Base-by-base conservation (phyloP, 2,113 vertebrate genomes). In the Muntiacus reevesi region DNA sequence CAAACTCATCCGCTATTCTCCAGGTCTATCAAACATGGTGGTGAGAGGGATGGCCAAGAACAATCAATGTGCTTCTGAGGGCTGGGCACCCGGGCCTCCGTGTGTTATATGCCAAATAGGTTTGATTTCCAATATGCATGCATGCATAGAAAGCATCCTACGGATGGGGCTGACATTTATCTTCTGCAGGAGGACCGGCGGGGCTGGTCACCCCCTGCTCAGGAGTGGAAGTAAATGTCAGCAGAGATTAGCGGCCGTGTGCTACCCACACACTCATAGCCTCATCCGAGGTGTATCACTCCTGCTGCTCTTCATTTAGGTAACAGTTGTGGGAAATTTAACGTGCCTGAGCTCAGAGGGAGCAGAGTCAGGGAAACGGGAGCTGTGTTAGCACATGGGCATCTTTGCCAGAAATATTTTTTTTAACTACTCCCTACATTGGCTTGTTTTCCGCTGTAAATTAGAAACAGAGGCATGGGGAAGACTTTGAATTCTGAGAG, bases 181-280 rank as follows among this genome's bases (percentile, higher is more conserved):
- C 98, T 98, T 98, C 97, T 93, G 98, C 95, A 98, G 97, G 95
- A 98, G 98, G 98, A 98, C 95, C 60, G 98, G 52, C 96, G 97
- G 97, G 98, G 97, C 98, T 98, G 98, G 98, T 98, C 98, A 99
- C 98, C 98, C 98, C 98, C 98, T 95, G 98, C 98, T 98, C 95
- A 47, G 97, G 98, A 99, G 50, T 98, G 98, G 98, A 98, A 98
- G 98, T 71, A 98, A 99, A 98, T 98, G 98, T 98, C 99, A 98
- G 96, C 62, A 96, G 98, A 98, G 98, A 99, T 98, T 98, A 99
- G 98, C 98, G 98, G 98, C 97, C 98, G 12, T 97, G 97, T 95
- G 97, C 98, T 96, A 98, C 98, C 98, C 94, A 95, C 96, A 98
- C 94, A 97, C 92, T 60, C 6, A 91, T 98, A 98, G 97, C 98